Conservation (phyloP, 1,140 invertebrate genomes). For the Drosophila biarmipes region DNA sequence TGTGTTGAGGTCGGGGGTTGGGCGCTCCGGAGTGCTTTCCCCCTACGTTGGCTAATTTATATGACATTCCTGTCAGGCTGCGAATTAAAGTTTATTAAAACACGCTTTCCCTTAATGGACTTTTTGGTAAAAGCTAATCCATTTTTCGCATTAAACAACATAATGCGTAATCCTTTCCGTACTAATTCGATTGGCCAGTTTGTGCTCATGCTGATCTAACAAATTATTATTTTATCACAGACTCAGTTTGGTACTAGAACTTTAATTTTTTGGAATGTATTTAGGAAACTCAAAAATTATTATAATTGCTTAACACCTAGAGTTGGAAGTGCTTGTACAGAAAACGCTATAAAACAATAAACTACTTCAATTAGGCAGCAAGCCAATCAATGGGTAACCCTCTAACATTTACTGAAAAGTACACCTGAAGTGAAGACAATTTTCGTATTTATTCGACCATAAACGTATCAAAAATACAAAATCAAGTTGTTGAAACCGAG, state of each 20-base stretch:
- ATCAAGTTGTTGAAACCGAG: slow-evolving; percentile 10
- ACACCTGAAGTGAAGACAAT: slow-evolving; percentile 39
- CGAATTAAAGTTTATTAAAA: slow-evolving; percentile 30
- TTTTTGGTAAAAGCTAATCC: slow-evolving; percentile 2
- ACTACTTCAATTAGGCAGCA: slow-evolving; percentile 12
- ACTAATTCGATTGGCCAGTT: slow-evolving; percentile 2
- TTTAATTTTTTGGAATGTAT: neutral
- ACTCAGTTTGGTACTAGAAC: neutral
- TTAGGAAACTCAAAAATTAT: neutral
- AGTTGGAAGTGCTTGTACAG: neutral
- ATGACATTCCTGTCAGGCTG: slow-evolving; percentile 16
- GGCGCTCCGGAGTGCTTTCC: slow-evolving; percentile 19
- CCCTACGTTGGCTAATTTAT: slow-evolving; percentile 26
- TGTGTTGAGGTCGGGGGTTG: slow-evolving; percentile 17
- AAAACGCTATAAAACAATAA: slow-evolving; percentile 15
- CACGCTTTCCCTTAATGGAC: slow-evolving; percentile 11
- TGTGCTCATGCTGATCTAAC: neutral
- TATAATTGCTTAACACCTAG: neutral
- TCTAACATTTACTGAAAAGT: slow-evolving; percentile 13
- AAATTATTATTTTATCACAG: neutral
- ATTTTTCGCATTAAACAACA: neutral
- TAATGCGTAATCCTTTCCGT: neutral
- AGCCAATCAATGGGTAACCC: slow-evolving; percentile 3
- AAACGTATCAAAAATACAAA: slow-evolving; percentile 33
- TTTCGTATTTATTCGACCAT: slow-evolving; percentile 61